These are phyloP conservation scores for Menura novaehollandiae DNA, from an alignment of 2,113 vertebrate genomes.

Conservation along the genomic window DNA sequence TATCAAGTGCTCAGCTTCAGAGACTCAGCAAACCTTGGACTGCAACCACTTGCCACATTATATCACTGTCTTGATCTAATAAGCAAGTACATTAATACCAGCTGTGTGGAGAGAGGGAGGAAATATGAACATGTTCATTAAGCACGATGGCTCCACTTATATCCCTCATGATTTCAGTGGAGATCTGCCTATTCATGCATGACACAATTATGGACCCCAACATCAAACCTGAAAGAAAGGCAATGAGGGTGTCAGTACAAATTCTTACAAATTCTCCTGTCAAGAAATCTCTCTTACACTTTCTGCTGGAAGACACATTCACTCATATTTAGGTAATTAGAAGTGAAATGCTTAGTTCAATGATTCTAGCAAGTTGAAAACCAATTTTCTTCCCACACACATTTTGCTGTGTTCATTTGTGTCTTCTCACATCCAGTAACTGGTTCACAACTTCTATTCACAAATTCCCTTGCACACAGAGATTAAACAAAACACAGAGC, in stretches of 20 bases:
- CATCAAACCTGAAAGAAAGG: background rate
- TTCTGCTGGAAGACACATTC: background rate
- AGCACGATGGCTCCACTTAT: background rate
- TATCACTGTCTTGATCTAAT: constrained; percentile 22
- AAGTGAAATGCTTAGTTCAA: background rate
- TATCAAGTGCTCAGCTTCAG: background rate
- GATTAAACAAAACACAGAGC: constrained; percentile 9
- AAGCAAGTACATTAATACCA: constrained; percentile 41
- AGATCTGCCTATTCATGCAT: background rate
- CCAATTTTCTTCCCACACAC: background rate
- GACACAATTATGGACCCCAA: background rate
- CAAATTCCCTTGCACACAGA: background rate
- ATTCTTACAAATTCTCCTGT: background rate
- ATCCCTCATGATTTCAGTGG: background rate
- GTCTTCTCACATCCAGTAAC: background rate
- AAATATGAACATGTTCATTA: constrained; percentile 32
- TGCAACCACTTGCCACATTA: background rate
- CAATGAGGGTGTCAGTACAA: background rate
- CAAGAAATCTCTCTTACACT: background rate
- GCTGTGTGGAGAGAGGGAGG: background rate
- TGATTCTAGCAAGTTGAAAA: background rate
- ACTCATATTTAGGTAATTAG: background rate
- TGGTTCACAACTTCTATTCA: background rate
- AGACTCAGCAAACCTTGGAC: background rate
- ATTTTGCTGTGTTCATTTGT: background rate